phyloP scores from a whole-genome alignment of 2,888 invertebrate genomes.

The Imbricaverruca yamaguchii region DNA sequence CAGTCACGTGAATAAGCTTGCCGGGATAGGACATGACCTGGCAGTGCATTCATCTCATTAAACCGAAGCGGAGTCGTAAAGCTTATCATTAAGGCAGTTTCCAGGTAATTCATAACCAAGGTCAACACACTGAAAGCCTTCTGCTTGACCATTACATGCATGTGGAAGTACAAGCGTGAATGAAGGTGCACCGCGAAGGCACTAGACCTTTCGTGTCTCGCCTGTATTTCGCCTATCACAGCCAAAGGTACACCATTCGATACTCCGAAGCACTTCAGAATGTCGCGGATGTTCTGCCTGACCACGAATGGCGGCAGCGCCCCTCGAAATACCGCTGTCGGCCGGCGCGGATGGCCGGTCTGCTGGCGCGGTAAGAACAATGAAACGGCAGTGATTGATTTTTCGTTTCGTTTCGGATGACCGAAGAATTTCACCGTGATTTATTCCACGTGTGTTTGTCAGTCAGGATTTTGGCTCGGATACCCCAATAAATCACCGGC shows the following conservation, averaged over 20 bases:
- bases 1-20: not conserved
- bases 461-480: not conserved
- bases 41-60: not conserved
- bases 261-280: too few relatives aligned
- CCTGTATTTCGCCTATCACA: not conserved
- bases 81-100: conserved; percentile 5
- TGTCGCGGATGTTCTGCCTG: too few relatives aligned
- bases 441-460: conserved; percentile 11
- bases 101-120: not conserved
- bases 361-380: not conserved
- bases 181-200: not conserved
- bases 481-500: conserved; percentile 3
- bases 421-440: not conserved
- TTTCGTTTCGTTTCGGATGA: not conserved
- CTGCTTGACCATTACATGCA: not conserved
- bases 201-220: not conserved
- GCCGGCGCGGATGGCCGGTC: not conserved
- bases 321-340: not conserved
- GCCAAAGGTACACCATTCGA: too few relatives aligned
- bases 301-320: too few relatives aligned
- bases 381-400: not conserved
- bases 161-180: not conserved
- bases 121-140: not conserved
- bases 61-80: not conserved
- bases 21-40: not conserved